Conservation (phyloP, 1,140 invertebrate species). For the Uloborus diversus region DNA sequence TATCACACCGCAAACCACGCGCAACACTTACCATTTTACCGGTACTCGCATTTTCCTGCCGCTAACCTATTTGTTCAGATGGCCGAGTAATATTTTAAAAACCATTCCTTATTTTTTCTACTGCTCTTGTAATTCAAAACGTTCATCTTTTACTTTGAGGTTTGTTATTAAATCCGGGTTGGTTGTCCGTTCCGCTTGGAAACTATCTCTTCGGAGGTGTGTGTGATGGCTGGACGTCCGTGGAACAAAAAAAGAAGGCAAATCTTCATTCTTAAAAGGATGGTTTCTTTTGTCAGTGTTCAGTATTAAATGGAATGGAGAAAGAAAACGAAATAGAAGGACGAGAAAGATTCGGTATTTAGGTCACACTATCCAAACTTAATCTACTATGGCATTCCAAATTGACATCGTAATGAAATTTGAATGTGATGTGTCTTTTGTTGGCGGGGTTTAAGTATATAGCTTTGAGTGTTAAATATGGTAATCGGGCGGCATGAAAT, state of each 20-base stretch:
- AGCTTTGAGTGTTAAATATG: no score
- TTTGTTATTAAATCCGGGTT: constrained; percentile 54
- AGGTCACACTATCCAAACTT: no score
- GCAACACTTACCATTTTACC: no score
- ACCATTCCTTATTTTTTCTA: constrained; percentile 14
- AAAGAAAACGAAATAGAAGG: no score
- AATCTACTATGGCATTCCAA: no score
- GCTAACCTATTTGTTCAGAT: constrained; percentile 45
- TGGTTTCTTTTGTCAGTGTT: neutral
- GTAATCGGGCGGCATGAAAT: no score
- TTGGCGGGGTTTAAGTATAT: no score
- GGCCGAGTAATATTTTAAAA: constrained; percentile 43
- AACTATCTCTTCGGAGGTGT: neutral
- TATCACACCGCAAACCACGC: no score
- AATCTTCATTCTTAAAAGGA: neutral
- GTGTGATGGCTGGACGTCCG: constrained; percentile 11
- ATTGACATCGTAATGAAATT: no score
- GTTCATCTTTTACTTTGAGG: neutral
- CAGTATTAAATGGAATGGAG: no score
- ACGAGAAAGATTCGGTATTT: neutral
- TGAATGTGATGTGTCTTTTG: no score
- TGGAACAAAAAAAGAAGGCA: neutral
- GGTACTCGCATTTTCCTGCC: neutral
- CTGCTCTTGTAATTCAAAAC: neutral
- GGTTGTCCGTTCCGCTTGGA: constrained; percentile 43